Base-by-base conservation (phyloP, 1,140 invertebrate genomes). In the Sinonovacula constricta region DNA sequence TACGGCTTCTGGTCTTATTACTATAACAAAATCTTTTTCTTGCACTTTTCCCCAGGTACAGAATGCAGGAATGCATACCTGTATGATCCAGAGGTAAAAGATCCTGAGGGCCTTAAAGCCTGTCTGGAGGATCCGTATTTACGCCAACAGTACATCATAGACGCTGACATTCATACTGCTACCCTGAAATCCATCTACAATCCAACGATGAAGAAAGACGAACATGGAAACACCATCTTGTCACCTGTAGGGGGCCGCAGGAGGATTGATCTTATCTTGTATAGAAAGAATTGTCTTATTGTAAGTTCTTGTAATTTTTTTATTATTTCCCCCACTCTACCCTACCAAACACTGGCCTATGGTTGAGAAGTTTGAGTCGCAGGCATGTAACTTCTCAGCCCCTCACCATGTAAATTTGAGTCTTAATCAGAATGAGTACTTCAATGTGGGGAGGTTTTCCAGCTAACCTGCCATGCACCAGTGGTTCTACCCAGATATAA, bases 221-320 rank as follows among this genome's bases (percentile, higher is more conserved):
- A 49, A 18, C 26, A 78, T 63, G 83, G 83, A 18, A 81, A 85
- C 24, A 33, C 81, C 15, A 54, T 80, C 34, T 54, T 67, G 18
- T 74, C 76, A 12, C 59, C 74, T 62, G 68, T 77, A 36, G 84
- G 78, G 30, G 84, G 84, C 30, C 75, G 66, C 49, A 67, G 84
- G 36, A 77, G 84, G 31, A 81, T 84, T 24, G 84, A 86, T 74
- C 62, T 79, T n/a, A 72, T 86, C 4, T 14, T 86, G 33, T 78
- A 69, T 57, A 60, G 76, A 49, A 82, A 79, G 56, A 53, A 79
- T 31, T 53, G 51, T 34, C 67, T 72, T n/a, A 45, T 80, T 70
- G 83, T 84, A 70, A 80, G 70, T 67, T 24, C n/a, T n/a, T 45
- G 39, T 7, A 45, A 45, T 45, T 45, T 7, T 10, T 45, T 45